Evolutionary conservation across 2,113 vertebrate genomes (phyloP).

Genomic region (Apodemus speciosus): DNA sequence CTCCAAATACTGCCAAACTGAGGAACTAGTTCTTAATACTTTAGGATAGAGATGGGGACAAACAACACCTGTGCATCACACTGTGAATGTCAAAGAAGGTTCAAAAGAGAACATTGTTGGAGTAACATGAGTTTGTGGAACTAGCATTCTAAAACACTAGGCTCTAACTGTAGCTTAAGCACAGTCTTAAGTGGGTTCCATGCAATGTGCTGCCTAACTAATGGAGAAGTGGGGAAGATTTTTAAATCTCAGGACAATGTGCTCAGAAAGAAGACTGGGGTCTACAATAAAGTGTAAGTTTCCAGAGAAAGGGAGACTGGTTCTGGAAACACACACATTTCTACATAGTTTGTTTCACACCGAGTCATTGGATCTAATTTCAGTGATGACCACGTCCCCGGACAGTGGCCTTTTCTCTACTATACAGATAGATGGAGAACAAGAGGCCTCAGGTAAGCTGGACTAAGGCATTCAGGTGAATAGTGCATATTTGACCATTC

Average conservation of each 20-base stretch:
- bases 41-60: not conserved
- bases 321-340: constrained; percentile 48
- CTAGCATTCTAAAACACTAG: constrained; percentile 11
- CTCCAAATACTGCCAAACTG: not conserved
- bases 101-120: not conserved
- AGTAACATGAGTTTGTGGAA: not conserved
- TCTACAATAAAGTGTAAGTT: constrained; percentile 1
- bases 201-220: not conserved
- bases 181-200: not conserved
- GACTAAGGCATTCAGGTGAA: constrained; percentile 9
- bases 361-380: constrained; percentile 56
- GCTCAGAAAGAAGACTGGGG: constrained; percentile 3
- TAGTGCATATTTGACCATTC: not conserved
- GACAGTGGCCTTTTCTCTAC: not conserved
- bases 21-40: not conserved
- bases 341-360: constrained; percentile 5
- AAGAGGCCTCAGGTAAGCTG: constrained; percentile 5
- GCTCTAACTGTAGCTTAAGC: not conserved
- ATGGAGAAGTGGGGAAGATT: not conserved
- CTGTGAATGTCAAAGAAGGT: not conserved
- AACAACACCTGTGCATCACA: not conserved
- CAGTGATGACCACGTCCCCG: not conserved
- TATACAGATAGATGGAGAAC: not conserved
- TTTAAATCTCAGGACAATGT: constrained; percentile 7
- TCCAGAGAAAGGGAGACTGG: constrained; percentile 48